These are phyloP conservation scores for mouse (Mus musculus) DNA, from an alignment of 2,113 vertebrate species.

Conservation along the genomic window DNA sequence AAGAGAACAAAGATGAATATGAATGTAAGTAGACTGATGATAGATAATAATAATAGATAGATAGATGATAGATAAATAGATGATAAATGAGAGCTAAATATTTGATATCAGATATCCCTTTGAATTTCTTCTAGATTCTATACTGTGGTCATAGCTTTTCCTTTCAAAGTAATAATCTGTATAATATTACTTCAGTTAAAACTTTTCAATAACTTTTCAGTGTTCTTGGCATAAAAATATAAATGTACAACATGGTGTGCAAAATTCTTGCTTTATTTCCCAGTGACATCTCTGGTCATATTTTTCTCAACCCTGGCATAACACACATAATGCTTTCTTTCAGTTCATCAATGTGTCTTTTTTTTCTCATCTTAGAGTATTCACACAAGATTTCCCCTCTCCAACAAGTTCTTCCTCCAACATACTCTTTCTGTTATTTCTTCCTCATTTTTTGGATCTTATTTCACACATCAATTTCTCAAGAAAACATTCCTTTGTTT, in stretches of 20 bases:
- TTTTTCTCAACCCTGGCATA: background rate
- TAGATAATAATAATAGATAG: background rate
- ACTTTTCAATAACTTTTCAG: conserved; percentile 28
- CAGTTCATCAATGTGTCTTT: background rate
- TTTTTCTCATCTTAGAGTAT: background rate
- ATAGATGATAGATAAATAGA: background rate
- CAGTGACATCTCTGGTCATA: background rate
- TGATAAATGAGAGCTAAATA: background rate
- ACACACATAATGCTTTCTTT: background rate
- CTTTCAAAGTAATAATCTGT: background rate
- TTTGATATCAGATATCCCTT: background rate
- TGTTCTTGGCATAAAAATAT: background rate
- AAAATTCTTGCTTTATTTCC: background rate
- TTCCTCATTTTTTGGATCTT: conserved; percentile 31
- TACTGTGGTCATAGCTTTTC: background rate
- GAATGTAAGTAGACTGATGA: background rate
- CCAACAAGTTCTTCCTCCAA: background rate
- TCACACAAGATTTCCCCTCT: background rate
- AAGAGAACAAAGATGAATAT: background rate
- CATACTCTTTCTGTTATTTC: background rate
- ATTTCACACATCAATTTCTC: conserved; percentile 50
- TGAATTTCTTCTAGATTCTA: conserved; percentile 44
- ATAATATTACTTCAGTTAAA: background rate
- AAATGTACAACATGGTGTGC: background rate
- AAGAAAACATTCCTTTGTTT: conserved; percentile 7